phyloP scores from a whole-genome alignment of 2,888 invertebrate species.

The Thysanoteuthis rhombus region DNA sequence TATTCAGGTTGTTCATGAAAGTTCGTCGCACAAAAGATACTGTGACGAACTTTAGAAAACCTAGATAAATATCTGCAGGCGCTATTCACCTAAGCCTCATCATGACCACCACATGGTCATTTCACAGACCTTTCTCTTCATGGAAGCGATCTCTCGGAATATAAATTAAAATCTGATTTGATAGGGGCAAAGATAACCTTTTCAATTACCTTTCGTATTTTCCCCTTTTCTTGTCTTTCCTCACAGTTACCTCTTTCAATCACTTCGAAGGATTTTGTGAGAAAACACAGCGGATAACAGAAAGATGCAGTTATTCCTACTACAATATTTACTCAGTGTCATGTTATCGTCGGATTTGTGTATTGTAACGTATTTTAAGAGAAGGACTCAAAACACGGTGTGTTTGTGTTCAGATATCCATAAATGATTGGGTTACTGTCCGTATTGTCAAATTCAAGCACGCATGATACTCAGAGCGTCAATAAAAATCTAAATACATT shows the following conservation, averaged over 20 bases:
- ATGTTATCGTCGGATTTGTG: neutral
- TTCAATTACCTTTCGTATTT: slow-evolving; percentile 25
- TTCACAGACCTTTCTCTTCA: slow-evolving; percentile 31
- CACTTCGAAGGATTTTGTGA: slow-evolving; percentile 1
- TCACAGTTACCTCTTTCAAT: slow-evolving; percentile 1
- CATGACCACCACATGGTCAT: slow-evolving; percentile 29
- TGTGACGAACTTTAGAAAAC: slow-evolving; percentile 29
- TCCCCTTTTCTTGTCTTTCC: neutral
- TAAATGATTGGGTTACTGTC: neutral
- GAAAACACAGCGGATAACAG: neutral
- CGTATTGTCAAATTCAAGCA: neutral
- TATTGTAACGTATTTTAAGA: neutral
- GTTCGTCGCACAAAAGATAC: slow-evolving; percentile 20
- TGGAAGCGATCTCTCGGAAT: slow-evolving; percentile 29
- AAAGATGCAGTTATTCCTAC: neutral
- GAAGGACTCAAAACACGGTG: neutral
- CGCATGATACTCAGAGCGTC: neutral
- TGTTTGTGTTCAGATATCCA: neutral
- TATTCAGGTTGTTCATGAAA: slow-evolving; percentile 26
- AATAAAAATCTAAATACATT: neutral
- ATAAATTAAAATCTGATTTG: slow-evolving; percentile 30
- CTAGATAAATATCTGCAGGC: slow-evolving; percentile 29
- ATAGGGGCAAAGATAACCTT: slow-evolving; percentile 31
- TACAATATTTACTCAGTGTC: neutral
- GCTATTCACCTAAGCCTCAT: slow-evolving; percentile 15